A percentile compares a stretch with the other conserved stretches of the same genome.
These are phyloP conservation scores for Panthera uncia DNA, from an alignment of 2,113 vertebrate species.

Conservation along the genomic window DNA sequence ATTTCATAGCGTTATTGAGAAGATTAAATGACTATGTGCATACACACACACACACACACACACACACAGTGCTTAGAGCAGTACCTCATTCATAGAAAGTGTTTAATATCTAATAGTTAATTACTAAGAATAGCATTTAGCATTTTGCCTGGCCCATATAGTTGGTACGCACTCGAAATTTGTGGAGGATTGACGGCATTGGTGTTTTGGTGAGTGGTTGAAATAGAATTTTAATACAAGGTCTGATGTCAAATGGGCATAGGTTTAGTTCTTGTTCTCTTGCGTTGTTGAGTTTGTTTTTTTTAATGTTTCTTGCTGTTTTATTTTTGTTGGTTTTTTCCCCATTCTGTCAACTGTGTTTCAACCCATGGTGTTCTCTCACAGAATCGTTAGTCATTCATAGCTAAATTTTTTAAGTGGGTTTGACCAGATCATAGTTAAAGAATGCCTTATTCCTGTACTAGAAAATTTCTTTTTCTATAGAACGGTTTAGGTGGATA, in stretches of 20 bases:
- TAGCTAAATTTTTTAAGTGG: neutral
- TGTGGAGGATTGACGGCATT: neutral
- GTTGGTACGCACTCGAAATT: neutral
- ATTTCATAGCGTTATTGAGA: neutral
- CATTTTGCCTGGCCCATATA: neutral
- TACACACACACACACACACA: neutral
- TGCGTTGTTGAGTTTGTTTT: neutral
- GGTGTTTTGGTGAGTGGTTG: neutral
- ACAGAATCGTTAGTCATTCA: neutral
- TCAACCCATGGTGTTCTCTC: neutral
- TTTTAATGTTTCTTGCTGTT: neutral
- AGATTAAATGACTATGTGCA: neutral
- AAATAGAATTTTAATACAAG: neutral
- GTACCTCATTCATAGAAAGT: neutral
- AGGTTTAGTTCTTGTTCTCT: slow-evolving; percentile 23
- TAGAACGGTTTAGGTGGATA: neutral
- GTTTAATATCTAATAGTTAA: neutral
- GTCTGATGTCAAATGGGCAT: neutral
- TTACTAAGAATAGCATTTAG: neutral
- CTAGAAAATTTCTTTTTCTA: neutral
- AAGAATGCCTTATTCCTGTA: neutral
- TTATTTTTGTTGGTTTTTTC: neutral
- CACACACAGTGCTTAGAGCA: neutral
- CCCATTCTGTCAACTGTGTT: neutral
- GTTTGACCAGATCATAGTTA: neutral